Evolutionary conservation across 2,888 invertebrate genomes (phyloP).

Genomic region (Neoascia interrupta): DNA sequence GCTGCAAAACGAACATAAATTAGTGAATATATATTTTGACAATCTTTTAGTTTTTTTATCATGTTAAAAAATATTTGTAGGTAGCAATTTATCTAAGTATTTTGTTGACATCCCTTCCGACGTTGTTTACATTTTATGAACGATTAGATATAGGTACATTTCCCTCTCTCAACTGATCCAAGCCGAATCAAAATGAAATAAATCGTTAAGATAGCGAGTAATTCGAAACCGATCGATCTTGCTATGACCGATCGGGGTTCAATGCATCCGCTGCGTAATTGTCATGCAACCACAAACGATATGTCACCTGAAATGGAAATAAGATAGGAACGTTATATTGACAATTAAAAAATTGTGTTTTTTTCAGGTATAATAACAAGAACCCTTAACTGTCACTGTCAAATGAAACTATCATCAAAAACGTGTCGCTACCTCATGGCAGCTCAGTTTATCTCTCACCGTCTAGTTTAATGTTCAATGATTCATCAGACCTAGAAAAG

Average conservation of each 20-base stretch:
- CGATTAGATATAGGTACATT: constrained; percentile 44
- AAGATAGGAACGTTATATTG: no score
- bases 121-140: constrained; percentile 34
- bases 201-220: constrained; percentile 44
- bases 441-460: background rate
- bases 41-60: no score
- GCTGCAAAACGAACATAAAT: no score
- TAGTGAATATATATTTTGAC: no score
- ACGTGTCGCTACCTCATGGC: constrained; percentile 3
- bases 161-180: constrained; percentile 1
- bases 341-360: no score
- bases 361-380: no score
- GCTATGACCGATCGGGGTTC: background rate
- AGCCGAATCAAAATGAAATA: constrained; percentile 34
- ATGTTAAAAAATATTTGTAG: no score
- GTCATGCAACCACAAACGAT: constrained; percentile 15
- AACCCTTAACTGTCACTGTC: constrained; percentile 13
- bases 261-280: background rate
- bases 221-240: constrained; percentile 26
- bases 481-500: constrained; percentile 5
- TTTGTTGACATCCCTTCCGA: no score
- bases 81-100: no score
- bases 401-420: constrained; percentile 3
- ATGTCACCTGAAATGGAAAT: background rate
- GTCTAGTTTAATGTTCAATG: constrained; percentile 13